Evolutionary conservation across 2,888 invertebrate genomes (phyloP).

Genomic region (Atrina japonica): DNA sequence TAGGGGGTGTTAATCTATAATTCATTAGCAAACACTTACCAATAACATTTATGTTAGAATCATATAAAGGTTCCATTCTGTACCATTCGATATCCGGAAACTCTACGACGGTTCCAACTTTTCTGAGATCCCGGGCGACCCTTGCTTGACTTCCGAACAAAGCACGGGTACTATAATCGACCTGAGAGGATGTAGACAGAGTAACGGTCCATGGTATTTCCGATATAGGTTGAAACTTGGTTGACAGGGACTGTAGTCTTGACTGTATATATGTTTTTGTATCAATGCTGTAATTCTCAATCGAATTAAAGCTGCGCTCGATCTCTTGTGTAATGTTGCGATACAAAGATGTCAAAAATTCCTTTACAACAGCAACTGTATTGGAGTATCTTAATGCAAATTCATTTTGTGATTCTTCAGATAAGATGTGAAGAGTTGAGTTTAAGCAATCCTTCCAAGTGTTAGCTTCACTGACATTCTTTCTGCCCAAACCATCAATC

Average conservation of each 20-base stretch:
- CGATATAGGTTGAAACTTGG: background rate
- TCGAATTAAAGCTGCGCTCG: background rate
- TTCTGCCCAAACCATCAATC: slow-evolving; percentile 11
- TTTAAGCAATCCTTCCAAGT: slow-evolving; percentile 12
- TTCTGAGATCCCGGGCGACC: background rate
- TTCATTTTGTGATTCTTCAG: slow-evolving; percentile 13
- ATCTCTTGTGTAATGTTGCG: slow-evolving; percentile 1
- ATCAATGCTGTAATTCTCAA: background rate
- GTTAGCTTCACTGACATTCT: background rate
- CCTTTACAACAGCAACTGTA: background rate
- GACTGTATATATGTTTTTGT: background rate
- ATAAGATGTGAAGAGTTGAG: background rate
- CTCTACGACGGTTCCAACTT: background rate
- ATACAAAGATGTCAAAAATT: background rate
- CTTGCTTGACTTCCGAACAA: background rate
- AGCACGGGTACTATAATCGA: background rate
- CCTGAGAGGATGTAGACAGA: background rate
- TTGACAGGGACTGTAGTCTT: background rate
- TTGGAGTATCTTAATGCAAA: background rate
- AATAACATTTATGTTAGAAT: background rate
- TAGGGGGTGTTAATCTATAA: background rate
- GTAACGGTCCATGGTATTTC: background rate
- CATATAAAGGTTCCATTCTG: background rate
- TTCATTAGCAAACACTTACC: background rate
- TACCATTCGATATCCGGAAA: slow-evolving; percentile 1